Evolutionary conservation across 2,113 vertebrate species (phyloP), one percentile per base, ranked within the genome.

Genomic region (Festucalex cinctus): DNA sequence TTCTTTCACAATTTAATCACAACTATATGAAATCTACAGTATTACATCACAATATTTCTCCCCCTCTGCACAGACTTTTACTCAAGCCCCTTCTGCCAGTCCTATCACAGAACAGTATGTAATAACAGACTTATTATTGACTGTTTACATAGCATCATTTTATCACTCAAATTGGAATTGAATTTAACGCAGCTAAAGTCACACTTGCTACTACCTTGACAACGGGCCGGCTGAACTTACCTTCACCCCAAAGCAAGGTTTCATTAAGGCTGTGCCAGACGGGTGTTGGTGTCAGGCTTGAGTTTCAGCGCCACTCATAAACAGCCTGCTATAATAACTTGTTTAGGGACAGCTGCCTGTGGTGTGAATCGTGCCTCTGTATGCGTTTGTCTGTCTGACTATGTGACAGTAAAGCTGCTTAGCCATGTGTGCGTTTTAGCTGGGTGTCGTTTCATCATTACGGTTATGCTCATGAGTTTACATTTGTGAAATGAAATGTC

Each of bases 241-340:
- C 88, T 89, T 94, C 90, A 94, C 93, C 93, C 90, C 68, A 14
- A 61, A 68, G 78, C 73, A 85, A 90, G 82, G 88, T 92, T 93
- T 94, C 92, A 91, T 92, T 93, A 89, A 92, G 91, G 81, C 86
- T 79, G 77, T 90, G 88, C 88, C 92, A 92, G 79, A 78, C 83
- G 80, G 92, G 90, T 89, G 86, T 92, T 84, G 61, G 85, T 88
- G 88, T 90, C 81, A 49, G 85, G 90, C 80, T 92, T 90, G 68
- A 81, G 81, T 93, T 93, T 92, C 91, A 88, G 77, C 84, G 82
- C 78, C 88, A 79, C 87, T 91, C 88, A 91, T 93, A 93, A 94
- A 92, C 91, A 92, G 88, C 85, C 73, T 88, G 89, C 92, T 94
- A 92, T 93, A 92, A 93, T 92, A 92, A 90, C 92, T 92, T 86